Evolutionary conservation across 2,113 vertebrate genomes (phyloP).

Genomic region (Callorhinus ursinus): DNA sequence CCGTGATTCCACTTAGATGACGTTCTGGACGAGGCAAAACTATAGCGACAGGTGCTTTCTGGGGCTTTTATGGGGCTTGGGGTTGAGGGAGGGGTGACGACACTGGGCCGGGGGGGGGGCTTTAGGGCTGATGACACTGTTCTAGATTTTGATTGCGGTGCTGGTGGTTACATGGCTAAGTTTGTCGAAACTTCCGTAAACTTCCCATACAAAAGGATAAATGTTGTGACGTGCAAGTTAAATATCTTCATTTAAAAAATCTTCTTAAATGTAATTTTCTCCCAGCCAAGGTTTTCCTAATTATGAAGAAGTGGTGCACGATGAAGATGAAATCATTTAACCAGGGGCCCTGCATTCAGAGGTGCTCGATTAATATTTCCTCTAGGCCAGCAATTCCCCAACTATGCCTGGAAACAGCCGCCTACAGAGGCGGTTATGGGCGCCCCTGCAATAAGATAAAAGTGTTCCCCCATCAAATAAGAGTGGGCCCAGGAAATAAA

Average conservation of each 20-base stretch:
- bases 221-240: not conserved
- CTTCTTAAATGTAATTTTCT: not conserved
- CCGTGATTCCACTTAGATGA: no score
- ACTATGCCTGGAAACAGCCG: not conserved
- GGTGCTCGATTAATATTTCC: not conserved
- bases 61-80: not conserved
- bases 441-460: not conserved
- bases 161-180: not conserved
- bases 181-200: not conserved
- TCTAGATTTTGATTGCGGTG: not conserved
- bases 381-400: not conserved
- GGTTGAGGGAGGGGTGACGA: not conserved
- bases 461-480: not conserved
- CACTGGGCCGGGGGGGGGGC: fast-evolving
- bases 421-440: not conserved
- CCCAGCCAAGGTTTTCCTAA: not conserved
- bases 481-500: not conserved
- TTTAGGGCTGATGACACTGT: fast-evolving
- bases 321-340: not conserved
- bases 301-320: not conserved
- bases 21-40: not conserved
- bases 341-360: not conserved
- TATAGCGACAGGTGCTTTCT: not conserved
- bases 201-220: not conserved
- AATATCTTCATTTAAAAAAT: not conserved